Evolutionary conservation across 1,140 invertebrate species (phyloP), one percentile per base, ranked within the genome.

Genomic region (Drosophila sucinea): DNA sequence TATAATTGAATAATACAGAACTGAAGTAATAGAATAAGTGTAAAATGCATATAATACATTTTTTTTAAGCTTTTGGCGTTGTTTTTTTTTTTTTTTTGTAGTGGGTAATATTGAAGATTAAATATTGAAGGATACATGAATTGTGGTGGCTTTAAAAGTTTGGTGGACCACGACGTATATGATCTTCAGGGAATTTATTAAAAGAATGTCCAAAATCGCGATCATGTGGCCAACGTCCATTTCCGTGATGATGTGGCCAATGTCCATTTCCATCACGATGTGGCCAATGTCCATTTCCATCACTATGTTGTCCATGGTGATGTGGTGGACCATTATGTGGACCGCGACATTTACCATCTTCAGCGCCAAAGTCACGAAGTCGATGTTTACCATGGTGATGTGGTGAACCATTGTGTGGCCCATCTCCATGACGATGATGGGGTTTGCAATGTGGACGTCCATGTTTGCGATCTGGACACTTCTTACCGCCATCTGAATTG

Each of bases 401-500:
- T 17, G 17, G 73, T 1, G 51, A 32, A 0, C 62, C 38, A 47
- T 23, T 17, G 4, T 33, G 41, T 30, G 8, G 44, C 29, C 35
- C 10, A n/a, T 38, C 10, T 38, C 11, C 35, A 38, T 25, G 44
- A 11, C 33, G 27, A 44, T 54, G 69, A 44, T 51, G 47, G 1
- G 38, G 35, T 2, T 6, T 25, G 1, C 63, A 32, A 38, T 58
- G 57, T 29, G 38, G 62, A 4, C 6, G 47, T 3, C 40, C 40
- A 33, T 27, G 65, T 17, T 6, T 29, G 30, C 25, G 69, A 29
- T 6, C 51, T n/a, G 41, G 3, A 5, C 32, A 29, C 8, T 70
- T 5, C 58, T 54, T 23, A 4, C 68, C 83, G 27, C 29, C 70
- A 2, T 51, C 74, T 33, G 60, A 74, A 17, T 40, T 78, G 23